Evolutionary conservation across 2,113 vertebrate genomes (phyloP), one percentile per base, ranked within the genome.

Genomic region (Perca fluviatilis): DNA sequence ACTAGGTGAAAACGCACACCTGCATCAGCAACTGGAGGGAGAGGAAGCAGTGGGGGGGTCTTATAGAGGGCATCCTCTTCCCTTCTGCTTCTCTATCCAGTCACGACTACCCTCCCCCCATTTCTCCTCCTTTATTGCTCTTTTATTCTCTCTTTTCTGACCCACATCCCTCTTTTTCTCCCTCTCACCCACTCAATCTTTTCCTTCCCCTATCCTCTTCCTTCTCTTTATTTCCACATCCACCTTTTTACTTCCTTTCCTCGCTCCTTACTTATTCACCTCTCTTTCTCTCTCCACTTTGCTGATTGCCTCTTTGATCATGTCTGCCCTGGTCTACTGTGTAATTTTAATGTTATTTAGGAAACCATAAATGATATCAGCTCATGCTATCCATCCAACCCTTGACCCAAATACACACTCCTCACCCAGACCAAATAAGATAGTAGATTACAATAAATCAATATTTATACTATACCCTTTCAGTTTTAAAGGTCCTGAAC

Each of bases 11-110:
- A 79, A 84, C 78, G 85, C 80, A 80, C 80, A 89, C 87, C 83
- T 89, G 81, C 89, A 88, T 77, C 82, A 85, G 83, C 83, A 85
- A 21, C 58, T 27, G 27, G 49, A 82, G 47, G 47, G 60, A 78
- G 65, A 64, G 56, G 86, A 79, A 86, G 86, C 82, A 46, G 1
- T 23, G 86, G 83, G 86, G 82, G 85, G 84, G 46, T 83, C 79
- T 83, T 67, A 53, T 60, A 71, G 85, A 92, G 90, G 89, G 43
- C 88, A 85, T 81, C 84, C 82, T 74, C 75, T 46, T 54, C 47
- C 68, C 62, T 60, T 13, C 63, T 43, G 1, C 25, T 71, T 62
- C 71, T 74, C 46, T 13, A 74, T 72, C 49, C 40, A 89, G 86
- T 84, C 85, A 88, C 76, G 87, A 88, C 74, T 23, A 13, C 14